Evolutionary conservation across 2,888 invertebrate species (phyloP).

Genomic region (Aporophyla nigra): DNA sequence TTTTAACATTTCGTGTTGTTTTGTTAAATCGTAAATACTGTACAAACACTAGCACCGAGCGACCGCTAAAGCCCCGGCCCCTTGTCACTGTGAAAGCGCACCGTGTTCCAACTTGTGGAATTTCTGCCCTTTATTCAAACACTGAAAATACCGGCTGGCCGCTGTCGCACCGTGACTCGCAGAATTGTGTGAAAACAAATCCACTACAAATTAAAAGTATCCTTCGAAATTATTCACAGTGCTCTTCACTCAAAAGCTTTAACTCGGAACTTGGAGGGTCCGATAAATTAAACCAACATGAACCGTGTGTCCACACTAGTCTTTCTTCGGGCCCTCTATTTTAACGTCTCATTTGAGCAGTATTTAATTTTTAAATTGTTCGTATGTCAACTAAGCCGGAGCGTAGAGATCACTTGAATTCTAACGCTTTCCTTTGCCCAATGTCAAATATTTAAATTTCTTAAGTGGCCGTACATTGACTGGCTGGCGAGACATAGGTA

Average conservation of each 20-base stretch:
- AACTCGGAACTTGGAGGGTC: constrained; percentile 44
- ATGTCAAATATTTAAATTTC: constrained; percentile 90
- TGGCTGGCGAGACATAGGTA: constrained; percentile 85
- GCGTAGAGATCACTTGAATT: constrained; percentile 90
- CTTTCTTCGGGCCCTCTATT: constrained; percentile 79
- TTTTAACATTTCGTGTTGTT: constrained; percentile 91
- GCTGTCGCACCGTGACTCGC: constrained; percentile 55
- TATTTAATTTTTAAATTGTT: constrained; percentile 90
- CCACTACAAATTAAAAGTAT: constrained; percentile 66
- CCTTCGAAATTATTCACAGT: constrained; percentile 52
- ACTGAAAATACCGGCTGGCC: constrained; percentile 72
- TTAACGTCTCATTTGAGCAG: constrained; percentile 87
- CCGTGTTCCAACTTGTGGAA: constrained; percentile 80
- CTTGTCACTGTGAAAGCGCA: constrained; percentile 80
- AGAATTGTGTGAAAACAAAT: constrained; percentile 63
- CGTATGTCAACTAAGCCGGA: constrained; percentile 88
- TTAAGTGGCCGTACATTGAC: constrained; percentile 90
- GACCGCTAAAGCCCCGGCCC: constrained; percentile 78
- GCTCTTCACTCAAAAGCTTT: constrained; percentile 57
- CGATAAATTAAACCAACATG: constrained; percentile 60
- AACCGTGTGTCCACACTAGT: constrained; percentile 73
- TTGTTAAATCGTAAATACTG: constrained; percentile 91
- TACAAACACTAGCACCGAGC: constrained; percentile 83
- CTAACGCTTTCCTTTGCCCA: constrained; percentile 91
- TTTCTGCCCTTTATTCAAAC: constrained; percentile 81